Base-by-base conservation (phyloP, 2,888 invertebrate genomes). In the Hirtodrosophila confusa region DNA sequence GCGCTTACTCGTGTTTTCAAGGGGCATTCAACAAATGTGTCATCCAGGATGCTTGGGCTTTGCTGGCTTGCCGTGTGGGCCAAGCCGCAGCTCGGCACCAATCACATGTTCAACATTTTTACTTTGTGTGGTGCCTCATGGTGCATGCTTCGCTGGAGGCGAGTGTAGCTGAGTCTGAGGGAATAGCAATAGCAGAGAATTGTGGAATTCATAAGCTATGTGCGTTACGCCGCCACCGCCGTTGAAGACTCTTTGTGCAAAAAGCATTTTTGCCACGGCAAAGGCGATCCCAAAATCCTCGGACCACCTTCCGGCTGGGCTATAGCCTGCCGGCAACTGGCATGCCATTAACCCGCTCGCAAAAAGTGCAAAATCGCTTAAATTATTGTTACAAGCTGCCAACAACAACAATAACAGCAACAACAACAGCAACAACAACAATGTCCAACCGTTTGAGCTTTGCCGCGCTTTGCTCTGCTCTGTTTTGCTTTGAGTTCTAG, bases 301-400 rank as follows among this genome's bases (percentile, higher is more conserved):
- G 9, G 11, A 31, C 41, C 36, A 24, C 27, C 50, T 55, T 37
- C 24, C 37, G 53, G 33, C 61, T 51, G 51, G 27, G 27, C 6
- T 31, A 31, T 2, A 31, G 27, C 27, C 27, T 31, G 31, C 8
- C 31, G 31, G 9, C 7, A 1, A 7, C 31, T 31, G 31, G 53
- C 53, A 72, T 85, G 67, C 79, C 86, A 72, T 85, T 85, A 75
- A 78, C 75, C 80, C 72, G 67, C 66, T 77, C 50, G 58, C 63
- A 80, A 83, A 87, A 80, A 76, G 71, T 70, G 69, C 62, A 80
- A 80, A 80, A 78, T 69, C 75, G 75, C 78, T 85, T 65, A 69
- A 84, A 83, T 83, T 86, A 86, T 83, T 83, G 87, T 75, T 69
- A 65, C 78, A 78, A 73, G 78, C 80, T 75, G 58, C 57, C 68